phyloP scores from a whole-genome alignment of 92 coral and sea anemone genomes.

The Epizoanthus stellaris region DNA sequence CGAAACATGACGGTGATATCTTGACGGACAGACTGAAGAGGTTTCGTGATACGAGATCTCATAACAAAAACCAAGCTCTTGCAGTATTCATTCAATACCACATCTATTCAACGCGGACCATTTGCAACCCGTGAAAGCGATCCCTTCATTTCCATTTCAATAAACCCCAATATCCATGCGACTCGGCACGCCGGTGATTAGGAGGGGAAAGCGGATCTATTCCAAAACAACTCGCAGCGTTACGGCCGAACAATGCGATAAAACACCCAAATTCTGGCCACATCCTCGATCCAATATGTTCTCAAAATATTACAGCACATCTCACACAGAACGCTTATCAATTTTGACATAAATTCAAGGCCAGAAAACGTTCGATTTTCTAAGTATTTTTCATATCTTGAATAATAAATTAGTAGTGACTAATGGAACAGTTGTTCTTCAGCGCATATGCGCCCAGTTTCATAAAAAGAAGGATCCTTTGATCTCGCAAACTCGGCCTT shows the following conservation, averaged over 20 bases:
- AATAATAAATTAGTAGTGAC: constrained; percentile 83
- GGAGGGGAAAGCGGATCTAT: constrained; percentile 36
- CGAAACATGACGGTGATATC: constrained; percentile 33
- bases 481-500: constrained; percentile 8
- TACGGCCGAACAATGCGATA: constrained; percentile 2
- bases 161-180: constrained; percentile 66
- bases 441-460: constrained; percentile 36
- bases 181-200: constrained; percentile 67
- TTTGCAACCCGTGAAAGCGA: constrained; percentile 75
- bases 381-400: constrained; percentile 88
- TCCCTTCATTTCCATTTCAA: constrained; percentile 83
- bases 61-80: constrained; percentile 55
- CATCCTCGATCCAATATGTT: neutral
- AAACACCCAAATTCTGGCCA: constrained; percentile 1
- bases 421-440: constrained; percentile 24
- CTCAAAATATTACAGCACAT: neutral
- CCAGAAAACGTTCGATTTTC: constrained; percentile 82
- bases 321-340: neutral
- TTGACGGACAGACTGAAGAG: constrained; percentile 46
- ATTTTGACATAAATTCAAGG: constrained; percentile 26
- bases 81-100: constrained; percentile 65
- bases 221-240: constrained; percentile 29
- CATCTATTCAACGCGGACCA: constrained; percentile 71
- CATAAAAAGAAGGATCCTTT: constrained; percentile 31
- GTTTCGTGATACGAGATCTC: constrained; percentile 46